Base-by-base conservation (phyloP, 1,140 invertebrate genomes). In the Solenopsis invicta region DNA sequence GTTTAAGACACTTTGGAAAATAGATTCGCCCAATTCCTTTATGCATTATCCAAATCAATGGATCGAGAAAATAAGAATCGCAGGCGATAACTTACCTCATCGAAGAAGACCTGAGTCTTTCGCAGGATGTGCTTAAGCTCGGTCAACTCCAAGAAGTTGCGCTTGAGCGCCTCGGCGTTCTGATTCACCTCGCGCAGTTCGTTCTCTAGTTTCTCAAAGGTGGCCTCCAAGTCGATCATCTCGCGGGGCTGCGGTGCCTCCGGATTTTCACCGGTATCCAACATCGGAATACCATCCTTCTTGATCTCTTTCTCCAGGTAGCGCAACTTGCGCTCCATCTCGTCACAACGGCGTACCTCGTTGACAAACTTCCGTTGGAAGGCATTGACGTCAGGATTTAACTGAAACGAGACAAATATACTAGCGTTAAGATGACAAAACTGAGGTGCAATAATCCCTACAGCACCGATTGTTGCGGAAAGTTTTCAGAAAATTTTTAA, bases 191-290 rank as follows among this genome's bases (percentile, higher is more conserved):
- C 99, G n/a, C 98, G 96, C 64, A 99, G 95, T 94, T 99, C 99
- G 94, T 99, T 99, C 95, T 99, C 99, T 13, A 99, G 94, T 94
- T 99, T 99, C 94, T 99, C 98, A 95, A 99, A 99, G 0, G 98
- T 99, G 1, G 98, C 98, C 96, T 99, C 99, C 64, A 99, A 96
- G 96, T 99, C 99, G 91, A 99, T 99, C 99, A 99, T 99, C 96
- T 99, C 99, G 75, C 99, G 96, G 0, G 99, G 99, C 92, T 99
- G 98, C 0, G 99, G 99, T 12, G 99, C 99, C 95, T 99, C 99
- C 0, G 99, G 99, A 94, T 98, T 99, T 94, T 99, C 99, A 1
- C 99, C 99, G 1, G 98, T 99, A 92, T 99, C 99, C 94, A 99
- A 94, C 97, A 99, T 99, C 0, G 98, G 98, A 88, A 99, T 99